phyloP scores from a whole-genome alignment of 2,113 vertebrate species.

The Bufo gargarizans region DNA sequence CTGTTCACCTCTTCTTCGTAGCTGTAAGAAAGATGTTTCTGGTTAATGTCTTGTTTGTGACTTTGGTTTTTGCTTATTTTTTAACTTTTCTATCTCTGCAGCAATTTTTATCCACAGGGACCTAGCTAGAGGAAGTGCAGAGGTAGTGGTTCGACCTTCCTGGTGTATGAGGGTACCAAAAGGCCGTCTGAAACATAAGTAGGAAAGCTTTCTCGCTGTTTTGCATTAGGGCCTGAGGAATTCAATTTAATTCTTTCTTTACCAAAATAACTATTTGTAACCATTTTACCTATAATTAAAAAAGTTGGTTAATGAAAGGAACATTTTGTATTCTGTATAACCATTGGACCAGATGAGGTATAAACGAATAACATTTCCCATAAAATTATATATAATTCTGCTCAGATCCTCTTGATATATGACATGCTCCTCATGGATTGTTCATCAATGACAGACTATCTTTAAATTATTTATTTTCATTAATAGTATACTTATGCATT shows the following conservation, averaged over 20 bases:
- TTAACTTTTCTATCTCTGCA: background rate
- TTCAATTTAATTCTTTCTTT: too few relatives aligned
- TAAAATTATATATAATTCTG: too few relatives aligned
- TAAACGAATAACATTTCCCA: too few relatives aligned
- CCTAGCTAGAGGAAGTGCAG: background rate
- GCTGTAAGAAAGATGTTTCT: slow-evolving; percentile 61
- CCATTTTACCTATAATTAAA: background rate
- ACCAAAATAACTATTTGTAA: too few relatives aligned
- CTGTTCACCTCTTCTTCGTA: slow-evolving; percentile 86
- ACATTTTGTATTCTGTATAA: too few relatives aligned
- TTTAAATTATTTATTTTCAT: too few relatives aligned
- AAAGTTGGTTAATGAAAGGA: background rate
- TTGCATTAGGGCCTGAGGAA: background rate
- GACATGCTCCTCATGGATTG: too few relatives aligned
- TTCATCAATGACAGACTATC: too few relatives aligned
- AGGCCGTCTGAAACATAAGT: background rate
- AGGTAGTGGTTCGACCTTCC: too few relatives aligned
- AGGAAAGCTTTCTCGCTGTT: background rate
- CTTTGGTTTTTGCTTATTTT: background rate
- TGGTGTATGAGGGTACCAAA: background rate
- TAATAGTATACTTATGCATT: too few relatives aligned
- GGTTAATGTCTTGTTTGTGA: background rate
- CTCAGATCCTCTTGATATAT: too few relatives aligned
- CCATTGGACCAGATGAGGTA: too few relatives aligned
- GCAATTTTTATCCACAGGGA: background rate